Base-by-base conservation (phyloP, 2,797 vertebrate genomes). In the Poeciliopsis gracilis region DNA sequence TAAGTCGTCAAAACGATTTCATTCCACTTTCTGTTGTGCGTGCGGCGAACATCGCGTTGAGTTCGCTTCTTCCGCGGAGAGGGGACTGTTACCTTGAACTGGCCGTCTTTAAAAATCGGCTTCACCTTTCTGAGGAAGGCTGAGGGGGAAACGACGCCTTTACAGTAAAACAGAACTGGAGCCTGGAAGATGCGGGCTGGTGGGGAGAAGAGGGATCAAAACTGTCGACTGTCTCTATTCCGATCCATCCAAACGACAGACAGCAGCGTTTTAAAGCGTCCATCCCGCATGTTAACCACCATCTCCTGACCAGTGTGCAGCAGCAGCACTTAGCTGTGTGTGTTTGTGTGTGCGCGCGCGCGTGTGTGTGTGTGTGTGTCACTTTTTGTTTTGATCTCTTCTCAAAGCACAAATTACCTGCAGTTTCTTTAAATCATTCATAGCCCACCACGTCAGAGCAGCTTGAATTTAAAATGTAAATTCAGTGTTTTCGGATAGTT, bases 1-100 rank as follows among this genome's bases (percentile, higher is more conserved):
- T 96, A 94, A 96, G 95, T 96, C 91, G 85, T 49, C 79, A 83
- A 43, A 43, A 89, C 91, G 79, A 84, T 86, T 88, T 90, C 87
- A 82, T 9, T 53, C 77, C 61, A 79, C 66, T 55, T 7, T 30
- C 20, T 77, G 28, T 59, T 88, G 85, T 82, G 2, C 11, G n/a
- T 61, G 12, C 5, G 30, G 41, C 77, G 66, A 10, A 84, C 79
- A 72, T 41, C 20, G n/a, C 25, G 81, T 81, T 74, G 75, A 45
- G 61, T 78, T 66, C 9, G 25, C 38, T 41, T 70, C 83, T 77
- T 79, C 63, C 45, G 46, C 67, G 70, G 10, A 69, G 20, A 59
- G 36, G n/a, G 5, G 8, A 55, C 53, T 55, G 53, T 57, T 67
- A 55, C 76, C 18, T 30, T 53, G 63, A 83, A 82, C 5, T 41